Base-by-base conservation (phyloP, 2,888 invertebrate genomes). In the Crematogaster levior region DNA sequence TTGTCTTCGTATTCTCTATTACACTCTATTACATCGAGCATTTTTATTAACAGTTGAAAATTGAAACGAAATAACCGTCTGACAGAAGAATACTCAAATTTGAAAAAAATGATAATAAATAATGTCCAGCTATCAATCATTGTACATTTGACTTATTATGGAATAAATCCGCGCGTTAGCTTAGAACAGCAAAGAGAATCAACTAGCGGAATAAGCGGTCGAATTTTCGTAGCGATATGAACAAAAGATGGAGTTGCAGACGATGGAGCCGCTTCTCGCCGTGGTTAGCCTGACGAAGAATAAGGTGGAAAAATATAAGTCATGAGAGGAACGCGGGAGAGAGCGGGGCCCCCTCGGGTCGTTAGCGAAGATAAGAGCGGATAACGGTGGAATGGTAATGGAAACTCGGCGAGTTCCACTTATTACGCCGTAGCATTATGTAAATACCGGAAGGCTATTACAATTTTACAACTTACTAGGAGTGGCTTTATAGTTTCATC, bases 371-470 rank as follows among this genome's bases (percentile, higher is more conserved):
- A 90, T 92, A 93, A 92, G 90, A 88, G 90, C 84, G 88, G 86
- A 89, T 89, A 89, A 86, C 86, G 68, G 85, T 77, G 86, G 85
- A 92, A 91, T 89, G 90, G 90, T 91, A 91, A 91, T 91, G 90
- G 91, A 91, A 92, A 92, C 90, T 92, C 89, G 87, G 86, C 89
- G 90, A 93, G 91, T 92, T 91, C 90, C 89, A 93, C 93, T 93
- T 93, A 93, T 93, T 93, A 93, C 93, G 85, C 90, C 91, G 90
- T 88, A 87, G 91, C 90, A 93, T 93, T 93, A 93, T 93, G 93
- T 92, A 93, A 93, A 93, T 93, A 93, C 92, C 92, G 92, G 91
- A 92, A 93, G 92, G 89, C 93, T 91, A 93, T 93, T 93, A 93
- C 91, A 92, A 93, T 94, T 93, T 93, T 93, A 93, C 93, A 93